Percentiles rank a stretch among this genome's conserved stretches.
These are phyloP conservation scores for Proterorhinus semilunaris DNA, from an alignment of 2,113 vertebrate species.

Conservation along the genomic window DNA sequence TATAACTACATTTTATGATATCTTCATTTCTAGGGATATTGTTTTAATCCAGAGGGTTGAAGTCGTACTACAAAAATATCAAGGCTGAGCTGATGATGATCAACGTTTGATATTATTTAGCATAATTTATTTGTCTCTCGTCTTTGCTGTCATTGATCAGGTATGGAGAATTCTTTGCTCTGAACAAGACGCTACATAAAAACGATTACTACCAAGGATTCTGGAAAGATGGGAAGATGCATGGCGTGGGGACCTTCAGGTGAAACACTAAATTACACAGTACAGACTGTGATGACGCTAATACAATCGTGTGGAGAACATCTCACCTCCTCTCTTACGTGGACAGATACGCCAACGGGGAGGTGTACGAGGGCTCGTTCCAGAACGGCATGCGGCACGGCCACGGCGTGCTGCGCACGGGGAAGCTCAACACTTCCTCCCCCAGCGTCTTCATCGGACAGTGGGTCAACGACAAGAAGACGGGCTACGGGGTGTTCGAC, in stretches of 20 bases:
- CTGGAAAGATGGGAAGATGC: conserved; percentile 97
- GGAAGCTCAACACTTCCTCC: conserved; percentile 90
- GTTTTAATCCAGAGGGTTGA: no score
- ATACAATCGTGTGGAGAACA: neutral
- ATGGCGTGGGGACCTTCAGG: conserved; percentile 90
- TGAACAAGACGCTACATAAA: conserved; percentile 86
- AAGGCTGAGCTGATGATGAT: neutral
- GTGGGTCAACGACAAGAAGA: conserved; percentile 93
- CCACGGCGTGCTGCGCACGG: conserved; percentile 92
- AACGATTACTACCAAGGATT: conserved; percentile 89
- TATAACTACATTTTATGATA: no score
- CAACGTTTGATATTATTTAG: neutral
- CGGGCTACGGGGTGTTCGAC: conserved; percentile 95
- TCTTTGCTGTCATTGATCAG: conserved; percentile 79
- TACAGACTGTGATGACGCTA: neutral
- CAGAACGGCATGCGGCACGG: conserved; percentile 93
- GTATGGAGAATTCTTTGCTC: conserved; percentile 86
- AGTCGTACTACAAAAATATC: no score
- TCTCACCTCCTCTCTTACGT: neutral
- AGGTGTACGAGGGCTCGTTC: conserved; percentile 94
- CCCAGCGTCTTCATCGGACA: conserved; percentile 98
- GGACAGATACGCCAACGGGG: conserved; percentile 87
- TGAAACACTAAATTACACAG: conserved; percentile 31
- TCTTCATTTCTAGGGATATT: no score
- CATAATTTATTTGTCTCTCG: neutral